Base-by-base conservation (phyloP, 2,888 invertebrate genomes). In the Anticlea derivata region DNA sequence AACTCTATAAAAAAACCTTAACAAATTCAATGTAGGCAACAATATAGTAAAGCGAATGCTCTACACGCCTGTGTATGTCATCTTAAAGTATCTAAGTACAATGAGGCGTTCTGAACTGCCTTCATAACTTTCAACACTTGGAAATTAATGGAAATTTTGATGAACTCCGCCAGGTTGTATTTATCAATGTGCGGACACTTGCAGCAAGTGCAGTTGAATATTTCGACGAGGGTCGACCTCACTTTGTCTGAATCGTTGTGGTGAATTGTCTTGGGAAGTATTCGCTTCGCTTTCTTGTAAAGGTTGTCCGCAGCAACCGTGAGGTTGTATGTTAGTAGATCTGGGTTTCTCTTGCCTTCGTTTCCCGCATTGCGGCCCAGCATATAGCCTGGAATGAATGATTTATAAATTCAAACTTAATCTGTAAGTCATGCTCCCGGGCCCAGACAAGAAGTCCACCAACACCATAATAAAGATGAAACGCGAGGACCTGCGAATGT, bases 311-410 rank as follows among this genome's bases (percentile, higher is more conserved):
- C 78, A 5, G 76, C 58, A 0, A 70, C 46, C 1, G 84, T 82
- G 20, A 89, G 63, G 56, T 86, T 86, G 52, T 73, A 70, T 1
- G 84, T 75, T 5, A 85, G 60, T 7, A 86, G 63, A 27, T 82
- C 85, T 50, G 75, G 75, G 45, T 46, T 68, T 17, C 75, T 74
- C 26, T 73, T 77, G 29, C 76, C 65, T 40, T 82, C 83, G 17
- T 61, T 73, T 4, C 75, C 80, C 4, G 83, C 75, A 76, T 80
- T 80, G 5, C 81, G 77, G 0, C 86, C 87, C 26, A 88, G 59
- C 24, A 87, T 61, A 59, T 86, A 88, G 31, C 88, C 88, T 88
- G 82, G 20, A 84, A 38, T n/a, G n/a, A n/a, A n/a, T n/a, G n/a
- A n/a, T n/a, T 22, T 8, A 34, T 10, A 10, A 46, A 37, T 17